Evolutionary conservation across 2,113 vertebrate genomes (phyloP), one percentile per base, ranked within the genome.

Genomic region (Verasper variegatus): DNA sequence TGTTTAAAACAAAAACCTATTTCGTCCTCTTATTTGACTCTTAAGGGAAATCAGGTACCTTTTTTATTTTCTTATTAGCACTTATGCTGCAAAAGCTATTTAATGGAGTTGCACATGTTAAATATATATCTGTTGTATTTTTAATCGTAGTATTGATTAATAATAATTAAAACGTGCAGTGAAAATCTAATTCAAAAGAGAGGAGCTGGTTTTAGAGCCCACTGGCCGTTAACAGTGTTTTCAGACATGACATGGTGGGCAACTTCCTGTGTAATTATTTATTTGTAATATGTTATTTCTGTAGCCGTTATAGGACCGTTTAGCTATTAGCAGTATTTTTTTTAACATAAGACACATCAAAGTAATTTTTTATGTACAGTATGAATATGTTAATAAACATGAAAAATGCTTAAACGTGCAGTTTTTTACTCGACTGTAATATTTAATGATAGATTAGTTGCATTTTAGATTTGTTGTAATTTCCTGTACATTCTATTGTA

Each of bases 311-410:
- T 1, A 12, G 40, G 3, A 42, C 11, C 40, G 12, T 42, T 17
- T 13, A n/a, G 60, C 20, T 35, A 6, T 21, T 35, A 15, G 2
- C 20, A 51, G 27, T 47, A 15, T 8, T 7, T 54, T 52, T 51
- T 51, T 13, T 15, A 4, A 2, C 5, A 27, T 3, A 27, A 27
- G 31, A 31, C 31, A 5, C 1, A 31, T 31, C 56, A 26, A 57
- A 57, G 56, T 57, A 7, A 57, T 37, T 37, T 10, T 10, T 10
- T 5, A 47, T 81, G 74, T 73, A 65, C 23, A 37, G 35, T 68
- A 61, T 76, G 15, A 56, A 68, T 83, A 61, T 35, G 47, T 54
- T 5, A 83, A 85, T 71, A 77, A 68, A 78, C 15, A 57, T 17
- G 45, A 47, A 17, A 47, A 4, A 47, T 47, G 45, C 45, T 47